Evolutionary conservation across 2,113 vertebrate species (phyloP), one percentile per base, ranked within the genome.

Genomic region (Puffinus mauretanicus): DNA sequence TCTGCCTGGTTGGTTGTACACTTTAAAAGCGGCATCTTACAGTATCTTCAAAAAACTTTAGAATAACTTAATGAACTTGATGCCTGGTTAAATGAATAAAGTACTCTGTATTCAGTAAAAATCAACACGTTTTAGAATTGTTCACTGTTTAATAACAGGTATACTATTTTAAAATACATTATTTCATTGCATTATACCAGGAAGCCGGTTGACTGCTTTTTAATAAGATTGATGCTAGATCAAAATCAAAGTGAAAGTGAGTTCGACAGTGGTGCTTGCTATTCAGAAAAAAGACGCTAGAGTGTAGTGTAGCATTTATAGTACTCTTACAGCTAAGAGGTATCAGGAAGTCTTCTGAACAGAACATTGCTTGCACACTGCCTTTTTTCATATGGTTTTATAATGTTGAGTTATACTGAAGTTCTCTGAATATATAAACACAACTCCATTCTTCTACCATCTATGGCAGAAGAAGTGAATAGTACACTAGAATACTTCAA

Each of bases 261-360:
- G 14, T 64, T 67, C 1, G 9, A 29, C n/a, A 13, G 72, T 87
- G 27, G 13, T 54, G 11, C n/a, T 61, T 94, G 82, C 82, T 72
- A 13, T 88, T 89, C 76, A 82, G 57, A 71, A 83, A 92, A 86
- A 52, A 57, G 46, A 78, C 98, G 32, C 93, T 88, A 98, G 98
- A 97, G 97, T 47, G 97, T 96, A 97, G 91, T 98, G 54, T 95
- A 57, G 90, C 49, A 89, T 40, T 87, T 87, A 3, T 11, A 78
- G 15, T 95, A 15, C 32, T 66, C 8, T 26, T 13, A 5, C 1
- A 29, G 46, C 38, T 40, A 6, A 9, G 25, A 0, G 2, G 2
- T 7, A 2, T 60, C 15, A 0, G 20, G 20, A 70, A 32, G 26
- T 54, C 40, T 61, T 38, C 44, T 38, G 64, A 61, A 9, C 5